Evolutionary conservation across 2,888 invertebrate species (phyloP).

Genomic region (Xestia ashworthii): DNA sequence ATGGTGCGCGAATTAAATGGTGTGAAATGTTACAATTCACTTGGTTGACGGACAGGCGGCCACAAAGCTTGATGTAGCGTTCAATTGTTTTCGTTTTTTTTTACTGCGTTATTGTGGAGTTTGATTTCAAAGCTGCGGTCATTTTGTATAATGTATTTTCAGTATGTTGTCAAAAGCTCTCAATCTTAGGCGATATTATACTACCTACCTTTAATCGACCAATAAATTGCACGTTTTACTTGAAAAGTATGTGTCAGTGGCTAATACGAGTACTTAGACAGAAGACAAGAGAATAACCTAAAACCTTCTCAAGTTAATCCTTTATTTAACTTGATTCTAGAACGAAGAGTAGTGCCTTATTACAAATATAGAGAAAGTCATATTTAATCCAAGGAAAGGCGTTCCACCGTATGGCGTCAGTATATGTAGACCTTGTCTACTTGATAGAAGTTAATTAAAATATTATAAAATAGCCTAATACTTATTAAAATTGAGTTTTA

Average conservation of each 20-base stretch:
- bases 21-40: constrained; percentile 43
- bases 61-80: constrained; percentile 8
- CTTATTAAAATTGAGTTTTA: not conserved
- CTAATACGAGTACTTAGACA: not conserved
- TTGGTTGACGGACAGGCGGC: constrained; percentile 3
- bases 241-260: not conserved
- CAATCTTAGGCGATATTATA: not conserved
- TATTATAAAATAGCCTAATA: too few relatives aligned
- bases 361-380: not conserved
- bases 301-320: not conserved
- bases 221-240: not conserved
- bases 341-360: not conserved
- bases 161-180: not conserved
- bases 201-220: not conserved
- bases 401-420: too few relatives aligned
- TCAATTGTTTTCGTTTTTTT: not conserved
- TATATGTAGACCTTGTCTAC: not conserved
- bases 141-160: not conserved
- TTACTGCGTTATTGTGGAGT: not conserved
- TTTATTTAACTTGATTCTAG: not conserved
- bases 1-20: constrained; percentile 45
- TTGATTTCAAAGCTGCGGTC: constrained; percentile 3
- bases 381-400: not conserved
- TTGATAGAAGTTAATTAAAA: not conserved
- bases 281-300: too few relatives aligned